Conservation (phyloP, 1,140 invertebrate species). For the Trissolcus basalis region DNA sequence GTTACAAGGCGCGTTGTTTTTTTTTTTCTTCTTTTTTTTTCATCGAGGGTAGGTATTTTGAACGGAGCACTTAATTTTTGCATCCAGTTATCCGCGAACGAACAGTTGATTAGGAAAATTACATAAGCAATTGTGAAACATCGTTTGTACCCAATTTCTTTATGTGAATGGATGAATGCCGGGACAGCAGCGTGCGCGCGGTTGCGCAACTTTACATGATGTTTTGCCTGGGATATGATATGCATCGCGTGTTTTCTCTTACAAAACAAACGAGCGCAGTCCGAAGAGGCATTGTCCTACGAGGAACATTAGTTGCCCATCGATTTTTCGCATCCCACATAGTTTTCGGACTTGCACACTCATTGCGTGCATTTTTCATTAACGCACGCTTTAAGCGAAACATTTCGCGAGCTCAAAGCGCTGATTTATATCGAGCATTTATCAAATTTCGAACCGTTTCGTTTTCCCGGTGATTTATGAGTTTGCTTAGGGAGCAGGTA, state of each 20-base stretch:
- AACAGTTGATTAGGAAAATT: conserved; percentile 1
- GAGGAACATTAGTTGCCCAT: conserved; percentile 25
- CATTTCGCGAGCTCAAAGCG: conserved; percentile 19
- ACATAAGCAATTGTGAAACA: conserved; percentile 10
- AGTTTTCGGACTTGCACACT: conserved; percentile 1
- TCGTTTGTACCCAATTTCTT: conserved; percentile 6
- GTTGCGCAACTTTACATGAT: conserved; percentile 4
- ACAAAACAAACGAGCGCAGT: conserved; percentile 4
- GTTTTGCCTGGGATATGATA: conserved; percentile 3
- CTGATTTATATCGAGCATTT: conserved; percentile 44
- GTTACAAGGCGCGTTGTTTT: neutral
- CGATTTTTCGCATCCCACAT: conserved; percentile 21
- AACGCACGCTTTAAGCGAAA: conserved; percentile 34
- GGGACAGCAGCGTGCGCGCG: neutral
- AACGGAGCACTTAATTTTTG: neutral
- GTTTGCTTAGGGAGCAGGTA: conserved; percentile 34
- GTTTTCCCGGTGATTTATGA: conserved; percentile 32
- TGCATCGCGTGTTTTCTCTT: conserved; percentile 31
- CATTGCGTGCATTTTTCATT: conserved; percentile 42
- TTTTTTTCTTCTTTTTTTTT: too few relatives aligned
- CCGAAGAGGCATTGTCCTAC: conserved; percentile 27
- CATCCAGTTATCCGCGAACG: neutral
- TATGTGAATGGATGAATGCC: neutral
- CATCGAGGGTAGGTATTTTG: neutral
- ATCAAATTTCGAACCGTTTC: conserved; percentile 43